Percentiles rank a stretch among this genome's conserved stretches.
These are phyloP conservation scores for Rhopalosiphum padi DNA, from an alignment of 1,140 invertebrate genomes.

Conservation along the genomic window DNA sequence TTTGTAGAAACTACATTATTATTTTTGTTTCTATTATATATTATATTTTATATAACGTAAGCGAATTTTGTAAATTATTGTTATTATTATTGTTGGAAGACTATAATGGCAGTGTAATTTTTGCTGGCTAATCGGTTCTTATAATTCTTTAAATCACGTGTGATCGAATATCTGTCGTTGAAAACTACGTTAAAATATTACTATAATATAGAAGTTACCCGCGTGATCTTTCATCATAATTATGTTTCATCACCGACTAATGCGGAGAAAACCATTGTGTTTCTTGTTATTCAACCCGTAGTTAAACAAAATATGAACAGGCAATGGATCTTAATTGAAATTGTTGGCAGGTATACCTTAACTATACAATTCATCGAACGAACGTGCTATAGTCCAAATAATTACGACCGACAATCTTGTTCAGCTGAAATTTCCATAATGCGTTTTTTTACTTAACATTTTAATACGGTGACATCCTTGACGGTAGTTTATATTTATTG, in stretches of 20 bases:
- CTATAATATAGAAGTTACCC: neutral
- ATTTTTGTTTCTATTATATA: neutral
- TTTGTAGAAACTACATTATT: neutral
- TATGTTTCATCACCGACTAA: neutral
- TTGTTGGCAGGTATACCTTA: neutral
- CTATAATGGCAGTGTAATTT: neutral
- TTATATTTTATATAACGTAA: neutral
- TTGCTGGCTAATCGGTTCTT: neutral
- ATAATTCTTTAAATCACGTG: neutral
- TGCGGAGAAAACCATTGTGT: neutral
- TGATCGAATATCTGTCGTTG: neutral
- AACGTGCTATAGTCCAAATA: neutral
- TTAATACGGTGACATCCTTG: slow-evolving; percentile 21
- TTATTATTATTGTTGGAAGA: slow-evolving; percentile 27
- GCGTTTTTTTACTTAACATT: neutral
- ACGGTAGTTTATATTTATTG: neutral
- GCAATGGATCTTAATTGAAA: neutral
- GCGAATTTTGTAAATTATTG: neutral
- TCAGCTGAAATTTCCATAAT: neutral
- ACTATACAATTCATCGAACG: neutral
- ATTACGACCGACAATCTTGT: neutral
- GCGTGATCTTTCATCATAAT: neutral
- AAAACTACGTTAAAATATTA: slow-evolving; percentile 4
- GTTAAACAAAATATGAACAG: neutral
- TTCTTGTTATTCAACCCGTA: neutral